Conservation (phyloP, 2,888 invertebrate species). For the Hololepta plana region DNA sequence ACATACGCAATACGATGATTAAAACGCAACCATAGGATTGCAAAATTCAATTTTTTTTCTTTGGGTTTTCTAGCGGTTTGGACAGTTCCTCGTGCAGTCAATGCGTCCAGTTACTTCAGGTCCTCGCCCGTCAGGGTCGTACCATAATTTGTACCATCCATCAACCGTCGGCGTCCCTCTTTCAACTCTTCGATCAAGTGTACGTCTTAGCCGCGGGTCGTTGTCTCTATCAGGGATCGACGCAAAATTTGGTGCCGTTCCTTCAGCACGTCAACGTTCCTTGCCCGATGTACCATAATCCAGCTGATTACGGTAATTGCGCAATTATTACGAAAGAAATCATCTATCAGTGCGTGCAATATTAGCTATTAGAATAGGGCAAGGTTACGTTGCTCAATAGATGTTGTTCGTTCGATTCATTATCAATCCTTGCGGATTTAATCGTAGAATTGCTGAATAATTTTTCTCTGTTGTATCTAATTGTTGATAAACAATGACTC, state of each 20-base stretch:
- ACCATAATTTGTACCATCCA: conserved; percentile 93
- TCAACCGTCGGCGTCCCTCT: conserved; percentile 82
- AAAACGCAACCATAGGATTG: no score
- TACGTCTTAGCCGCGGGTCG: conserved; percentile 74
- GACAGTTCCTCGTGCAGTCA: conserved; percentile 78
- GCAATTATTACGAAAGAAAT: not conserved
- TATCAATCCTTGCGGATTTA: no score
- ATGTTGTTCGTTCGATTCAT: not conserved
- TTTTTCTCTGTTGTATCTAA: no score
- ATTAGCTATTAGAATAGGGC: conserved; percentile 1
- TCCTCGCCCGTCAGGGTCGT: conserved; percentile 61
- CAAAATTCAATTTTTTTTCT: conserved; percentile 1
- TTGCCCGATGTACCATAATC: conserved; percentile 90
- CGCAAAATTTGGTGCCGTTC: conserved; percentile 57
- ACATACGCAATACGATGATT: not conserved
- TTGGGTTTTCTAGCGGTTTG: conserved; percentile 49
- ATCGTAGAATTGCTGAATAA: no score
- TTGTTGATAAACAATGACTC: no score
- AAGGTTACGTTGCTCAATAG: conserved; percentile 3
- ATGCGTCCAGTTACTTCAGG: conserved; percentile 62
- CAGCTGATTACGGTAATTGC: conserved; percentile 74
- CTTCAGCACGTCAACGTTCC: conserved; percentile 52
- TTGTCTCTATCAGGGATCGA: conserved; percentile 73
- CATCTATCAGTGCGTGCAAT: conserved; percentile 1
- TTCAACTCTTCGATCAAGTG: conserved; percentile 79